A percentile compares a stretch with the other conserved stretches of the same genome.
These are phyloP conservation scores for Campopleginae sp. DNA, from an alignment of 2,888 invertebrate species.

Conservation along the genomic window DNA sequence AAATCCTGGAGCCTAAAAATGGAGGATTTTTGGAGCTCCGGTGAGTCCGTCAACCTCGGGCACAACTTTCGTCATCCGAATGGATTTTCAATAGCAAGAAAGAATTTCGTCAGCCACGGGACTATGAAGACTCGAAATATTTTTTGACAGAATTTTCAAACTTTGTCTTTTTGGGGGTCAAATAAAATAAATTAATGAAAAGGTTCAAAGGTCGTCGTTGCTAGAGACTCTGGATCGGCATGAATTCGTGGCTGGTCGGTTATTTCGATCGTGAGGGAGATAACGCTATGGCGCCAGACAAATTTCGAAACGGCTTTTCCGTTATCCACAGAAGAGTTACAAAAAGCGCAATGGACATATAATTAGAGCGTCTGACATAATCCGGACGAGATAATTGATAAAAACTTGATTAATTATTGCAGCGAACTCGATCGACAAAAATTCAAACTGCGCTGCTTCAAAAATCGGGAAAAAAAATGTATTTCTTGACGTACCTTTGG, in stretches of 20 bases:
- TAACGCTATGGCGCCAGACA: conserved; percentile 1
- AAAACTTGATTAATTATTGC: neutral
- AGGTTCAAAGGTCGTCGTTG: conserved; percentile 1
- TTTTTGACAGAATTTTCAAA: neutral
- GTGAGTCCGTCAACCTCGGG: neutral
- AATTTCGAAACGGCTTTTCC: conserved; percentile 5
- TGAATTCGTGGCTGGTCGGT: neutral
- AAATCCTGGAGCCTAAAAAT: neutral
- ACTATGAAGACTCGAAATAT: neutral
- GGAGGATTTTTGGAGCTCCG: neutral
- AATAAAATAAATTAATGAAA: neutral
- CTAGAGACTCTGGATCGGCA: neutral
- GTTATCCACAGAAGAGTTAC: neutral
- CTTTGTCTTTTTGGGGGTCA: neutral
- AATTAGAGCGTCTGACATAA: neutral
- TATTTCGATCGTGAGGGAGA: conserved; percentile 5
- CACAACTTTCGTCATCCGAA: conserved; percentile 5
- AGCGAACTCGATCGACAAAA: neutral
- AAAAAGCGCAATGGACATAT: neutral
- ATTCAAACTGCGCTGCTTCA: neutral
- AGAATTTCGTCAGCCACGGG: neutral
- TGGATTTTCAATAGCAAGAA: neutral
- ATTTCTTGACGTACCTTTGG: neutral
- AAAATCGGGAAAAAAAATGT: neutral
- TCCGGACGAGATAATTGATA: neutral